These are phyloP conservation scores for Cenopis cana DNA, from an alignment of 2,888 invertebrate genomes.

Conservation along the genomic window DNA sequence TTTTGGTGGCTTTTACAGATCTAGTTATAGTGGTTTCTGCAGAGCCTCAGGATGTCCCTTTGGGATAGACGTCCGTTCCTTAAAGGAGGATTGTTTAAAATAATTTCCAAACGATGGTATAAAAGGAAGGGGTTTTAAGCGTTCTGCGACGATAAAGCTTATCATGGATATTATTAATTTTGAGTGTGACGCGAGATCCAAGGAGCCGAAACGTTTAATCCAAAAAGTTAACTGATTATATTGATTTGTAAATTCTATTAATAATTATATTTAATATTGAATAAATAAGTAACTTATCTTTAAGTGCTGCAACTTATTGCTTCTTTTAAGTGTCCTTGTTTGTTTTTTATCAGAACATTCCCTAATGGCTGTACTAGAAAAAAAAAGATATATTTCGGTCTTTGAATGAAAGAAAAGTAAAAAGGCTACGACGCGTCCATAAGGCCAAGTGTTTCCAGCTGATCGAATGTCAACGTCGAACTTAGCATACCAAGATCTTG, in stretches of 20 bases:
- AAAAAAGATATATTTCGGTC: too few species aligned
- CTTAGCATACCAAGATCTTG: slow-evolving; percentile 14
- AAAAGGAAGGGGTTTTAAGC: slow-evolving; percentile 46
- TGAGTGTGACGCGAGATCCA: not conserved
- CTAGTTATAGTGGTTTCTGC: slow-evolving; percentile 49
- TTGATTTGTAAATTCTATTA: too few species aligned
- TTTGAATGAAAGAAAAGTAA: too few species aligned
- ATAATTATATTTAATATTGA: too few species aligned
- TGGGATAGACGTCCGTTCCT: slow-evolving; percentile 58
- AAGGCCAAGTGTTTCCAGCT: not conserved
- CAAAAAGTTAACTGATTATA: too few species aligned
- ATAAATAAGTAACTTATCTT: too few species aligned
- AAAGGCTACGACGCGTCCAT: too few species aligned
- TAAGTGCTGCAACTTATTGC: too few species aligned
- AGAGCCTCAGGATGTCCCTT: slow-evolving; percentile 57
- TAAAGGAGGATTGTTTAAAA: slow-evolving; percentile 61
- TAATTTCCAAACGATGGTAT: slow-evolving; percentile 58
- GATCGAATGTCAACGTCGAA: not conserved
- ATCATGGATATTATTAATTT: slow-evolving; percentile 4
- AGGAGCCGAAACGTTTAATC: not conserved
- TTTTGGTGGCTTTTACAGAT: slow-evolving; percentile 45
- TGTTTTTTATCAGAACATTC: too few species aligned
- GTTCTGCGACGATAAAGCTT: slow-evolving; percentile 14
- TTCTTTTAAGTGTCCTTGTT: too few species aligned
- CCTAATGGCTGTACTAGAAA: too few species aligned